A percentile compares a stretch with the other conserved stretches of the same genome.
phyloP scores from a whole-genome alignment of 2,797 vertebrate species.

The Melanotaenia maccullochi region DNA sequence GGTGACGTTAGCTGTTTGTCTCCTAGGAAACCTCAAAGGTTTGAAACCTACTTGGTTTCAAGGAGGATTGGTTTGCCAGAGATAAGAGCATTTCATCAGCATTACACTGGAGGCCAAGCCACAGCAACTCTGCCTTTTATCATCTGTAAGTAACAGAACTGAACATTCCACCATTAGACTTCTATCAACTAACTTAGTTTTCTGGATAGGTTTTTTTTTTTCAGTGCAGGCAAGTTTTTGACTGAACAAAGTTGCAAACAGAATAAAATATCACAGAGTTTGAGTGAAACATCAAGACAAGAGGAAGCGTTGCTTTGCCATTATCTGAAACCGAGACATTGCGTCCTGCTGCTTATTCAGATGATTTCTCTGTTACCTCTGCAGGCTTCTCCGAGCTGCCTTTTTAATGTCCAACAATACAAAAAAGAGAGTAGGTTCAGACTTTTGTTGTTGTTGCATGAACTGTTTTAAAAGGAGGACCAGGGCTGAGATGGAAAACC shows the following conservation, averaged over 20 bases:
- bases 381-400: not conserved
- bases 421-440: not conserved
- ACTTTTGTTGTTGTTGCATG: not conserved
- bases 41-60: constrained; percentile 29
- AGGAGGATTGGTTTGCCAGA: constrained; percentile 15
- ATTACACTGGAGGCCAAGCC: constrained; percentile 15
- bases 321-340: constrained; percentile 23
- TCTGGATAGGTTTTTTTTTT: not conserved
- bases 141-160: constrained; percentile 9
- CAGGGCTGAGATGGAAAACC: not conserved
- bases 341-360: not conserved
- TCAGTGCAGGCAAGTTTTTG: not conserved
- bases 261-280: constrained; percentile 20
- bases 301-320: constrained; percentile 6
- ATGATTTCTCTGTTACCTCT: constrained; percentile 14
- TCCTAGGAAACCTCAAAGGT: constrained; percentile 47
- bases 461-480: not conserved
- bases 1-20: constrained; percentile 13
- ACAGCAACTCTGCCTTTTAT: constrained; percentile 22
- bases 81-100: constrained; percentile 47
- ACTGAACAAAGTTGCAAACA: constrained; percentile 14
- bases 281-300: not conserved
- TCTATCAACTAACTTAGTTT: constrained; percentile 1
- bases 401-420: constrained; percentile 9
- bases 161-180: constrained; percentile 9